Conservation (phyloP, 2,888 invertebrate genomes). For the Autographa pulchrina region DNA sequence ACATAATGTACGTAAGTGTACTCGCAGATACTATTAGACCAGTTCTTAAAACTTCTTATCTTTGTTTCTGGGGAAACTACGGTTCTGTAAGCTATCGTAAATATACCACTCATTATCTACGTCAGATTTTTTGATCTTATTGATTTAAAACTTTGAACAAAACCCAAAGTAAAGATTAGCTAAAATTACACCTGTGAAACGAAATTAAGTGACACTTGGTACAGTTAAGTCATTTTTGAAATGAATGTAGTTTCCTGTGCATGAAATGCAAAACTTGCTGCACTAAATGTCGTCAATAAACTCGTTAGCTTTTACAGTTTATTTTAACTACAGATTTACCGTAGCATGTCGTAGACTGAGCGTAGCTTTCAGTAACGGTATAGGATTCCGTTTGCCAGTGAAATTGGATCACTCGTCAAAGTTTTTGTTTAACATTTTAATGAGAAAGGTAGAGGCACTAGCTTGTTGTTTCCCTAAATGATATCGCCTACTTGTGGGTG, state of each 20-base stretch:
- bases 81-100: not conserved
- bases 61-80: not conserved
- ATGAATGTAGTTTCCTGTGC: not conserved
- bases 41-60: not conserved
- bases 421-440: slow-evolving; percentile 42
- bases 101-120: not conserved
- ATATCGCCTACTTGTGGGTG: slow-evolving; percentile 35
- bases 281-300: slow-evolving; percentile 31
- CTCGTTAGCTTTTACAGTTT: slow-evolving; percentile 52
- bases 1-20: slow-evolving; percentile 6
- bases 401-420: slow-evolving; percentile 54
- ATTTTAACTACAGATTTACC: slow-evolving; percentile 51
- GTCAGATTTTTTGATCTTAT: not conserved
- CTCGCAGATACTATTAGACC: not conserved
- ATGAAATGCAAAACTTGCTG: not conserved
- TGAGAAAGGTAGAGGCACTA: slow-evolving; percentile 31
- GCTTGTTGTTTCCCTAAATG: slow-evolving; percentile 25
- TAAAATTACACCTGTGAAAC: not conserved
- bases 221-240: not conserved
- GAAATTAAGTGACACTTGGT: not conserved
- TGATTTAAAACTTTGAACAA: not conserved
- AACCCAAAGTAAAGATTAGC: not conserved
- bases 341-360: slow-evolving; percentile 55
- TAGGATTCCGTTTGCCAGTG: slow-evolving; percentile 52
- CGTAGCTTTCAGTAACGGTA: slow-evolving; percentile 56